phyloP scores from a whole-genome alignment of 92 coral and sea anemone genomes.

The Scolanthus callimorphus region DNA sequence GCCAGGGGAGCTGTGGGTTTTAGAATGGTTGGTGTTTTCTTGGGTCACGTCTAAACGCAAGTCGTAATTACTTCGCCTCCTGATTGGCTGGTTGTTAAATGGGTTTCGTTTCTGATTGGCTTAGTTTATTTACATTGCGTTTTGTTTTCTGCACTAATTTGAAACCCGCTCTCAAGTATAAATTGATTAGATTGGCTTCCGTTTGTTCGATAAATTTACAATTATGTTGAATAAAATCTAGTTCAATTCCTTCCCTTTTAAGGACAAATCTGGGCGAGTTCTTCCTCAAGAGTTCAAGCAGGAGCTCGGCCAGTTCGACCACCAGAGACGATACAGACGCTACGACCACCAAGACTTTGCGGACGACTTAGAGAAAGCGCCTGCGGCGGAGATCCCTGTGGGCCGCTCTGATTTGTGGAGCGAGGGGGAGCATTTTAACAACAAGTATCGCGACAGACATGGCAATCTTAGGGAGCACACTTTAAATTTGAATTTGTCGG shows the following conservation, averaged over 20 bases:
- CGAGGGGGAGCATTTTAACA: constrained; percentile 76
- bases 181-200: no score
- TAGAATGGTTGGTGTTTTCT: no score
- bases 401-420: constrained; percentile 58
- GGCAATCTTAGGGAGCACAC: constrained; percentile 63
- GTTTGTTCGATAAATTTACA: no score
- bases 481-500: constrained; percentile 11
- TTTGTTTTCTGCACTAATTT: no score
- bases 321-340: constrained; percentile 55
- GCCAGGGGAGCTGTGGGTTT: no score
- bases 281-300: constrained; percentile 65
- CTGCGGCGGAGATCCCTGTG: constrained; percentile 20
- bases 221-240: no score
- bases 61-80: no score
- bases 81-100: no score
- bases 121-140: no score
- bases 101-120: no score
- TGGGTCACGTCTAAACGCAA: no score
- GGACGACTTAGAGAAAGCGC: constrained; percentile 34
- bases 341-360: constrained; percentile 61
- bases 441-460: constrained; percentile 47
- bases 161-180: no score
- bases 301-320: constrained; percentile 48
- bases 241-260: background rate
- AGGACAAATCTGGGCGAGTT: constrained; percentile 38